Evolutionary conservation across 1,140 invertebrate species (phyloP), one percentile per base, ranked within the genome.

Genomic region (Rhagoletis pomonella): DNA sequence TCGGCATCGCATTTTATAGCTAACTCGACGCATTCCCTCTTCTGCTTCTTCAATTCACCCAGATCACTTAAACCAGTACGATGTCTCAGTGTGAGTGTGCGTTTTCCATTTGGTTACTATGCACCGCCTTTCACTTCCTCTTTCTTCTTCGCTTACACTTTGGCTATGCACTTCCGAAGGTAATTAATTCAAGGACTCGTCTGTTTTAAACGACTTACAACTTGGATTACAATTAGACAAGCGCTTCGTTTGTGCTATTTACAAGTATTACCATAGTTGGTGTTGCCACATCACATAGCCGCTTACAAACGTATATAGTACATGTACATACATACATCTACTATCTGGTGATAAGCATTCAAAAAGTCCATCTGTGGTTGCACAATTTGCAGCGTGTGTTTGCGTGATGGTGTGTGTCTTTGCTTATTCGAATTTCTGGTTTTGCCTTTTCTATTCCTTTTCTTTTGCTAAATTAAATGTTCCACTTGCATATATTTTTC

Each of bases 141-240:
- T 60, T 59, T 50, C 9, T 9, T 87, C 19, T 87, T 88, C 87
- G 29, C 29, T 29, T 58, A 67, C 84, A 86, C 29, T 29, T 29
- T 29, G 29, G 29, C 29, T 73, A 67, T 58, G 58, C 42, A 81
- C 86, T 87, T 88, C 88, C 88, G 88, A 87, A 86, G 86, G 88
- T 88, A 88, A 88, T 88, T 88, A 88, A 88, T 88, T 88, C 88
- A 88, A 88, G 88, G 84, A 88, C 88, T 88, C 88, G 88, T 88
- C 88, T 88, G 88, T 88, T 88, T 88, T 88, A 87, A 88, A 88
- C 84, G 88, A 88, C 88, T 88, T 88, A 88, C 86, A 88, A 87
- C 67, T 50, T 62, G 88, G 88, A 88, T 88, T 88, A 88, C 88
- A 88, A 87, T 88, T 88, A 87, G 86, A 87, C 86, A 87, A 88